Evolutionary conservation across 1,140 invertebrate species (phyloP).

Genomic region (Aphaenogaster ashmeadi): DNA sequence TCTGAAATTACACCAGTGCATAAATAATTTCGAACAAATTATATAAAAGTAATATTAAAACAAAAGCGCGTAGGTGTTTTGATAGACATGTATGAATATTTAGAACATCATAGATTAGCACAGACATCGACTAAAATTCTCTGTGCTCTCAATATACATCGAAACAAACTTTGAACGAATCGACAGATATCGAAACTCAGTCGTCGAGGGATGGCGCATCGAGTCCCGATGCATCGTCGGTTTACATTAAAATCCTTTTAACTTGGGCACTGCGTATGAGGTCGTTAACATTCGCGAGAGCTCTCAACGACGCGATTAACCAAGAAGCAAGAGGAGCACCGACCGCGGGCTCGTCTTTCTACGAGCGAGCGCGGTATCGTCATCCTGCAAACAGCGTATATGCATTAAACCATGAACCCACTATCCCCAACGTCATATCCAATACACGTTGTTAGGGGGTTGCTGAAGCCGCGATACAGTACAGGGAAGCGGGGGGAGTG

Average conservation of each 20-base stretch:
- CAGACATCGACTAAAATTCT: constrained; percentile 12
- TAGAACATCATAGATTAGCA: constrained; percentile 24
- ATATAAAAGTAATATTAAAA: not conserved
- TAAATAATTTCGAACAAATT: not conserved
- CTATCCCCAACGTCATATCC: constrained; percentile 86
- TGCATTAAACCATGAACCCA: constrained; percentile 86
- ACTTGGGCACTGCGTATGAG: constrained; percentile 48
- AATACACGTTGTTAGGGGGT: constrained; percentile 82
- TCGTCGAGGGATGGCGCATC: constrained; percentile 51
- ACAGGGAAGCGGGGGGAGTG: constrained; percentile 21
- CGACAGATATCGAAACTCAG: constrained; percentile 63
- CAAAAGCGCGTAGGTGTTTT: not conserved
- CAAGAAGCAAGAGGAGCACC: constrained; percentile 66
- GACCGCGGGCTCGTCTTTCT: constrained; percentile 72
- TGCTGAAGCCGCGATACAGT: constrained; percentile 63
- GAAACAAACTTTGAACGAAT: constrained; percentile 62
- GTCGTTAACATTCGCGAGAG: constrained; percentile 62
- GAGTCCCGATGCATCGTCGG: constrained; percentile 54
- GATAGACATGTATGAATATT: constrained; percentile 7
- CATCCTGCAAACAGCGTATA: constrained; percentile 79
- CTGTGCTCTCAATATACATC: constrained; percentile 11
- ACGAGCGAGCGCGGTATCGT: constrained; percentile 75
- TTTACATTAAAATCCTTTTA: constrained; percentile 77
- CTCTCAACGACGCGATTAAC: constrained; percentile 73
- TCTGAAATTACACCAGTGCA: not conserved